Percentiles rank a stretch among this genome's conserved stretches.
phyloP scores from a whole-genome alignment of 2,888 invertebrate species.

The Germaria angustata region DNA sequence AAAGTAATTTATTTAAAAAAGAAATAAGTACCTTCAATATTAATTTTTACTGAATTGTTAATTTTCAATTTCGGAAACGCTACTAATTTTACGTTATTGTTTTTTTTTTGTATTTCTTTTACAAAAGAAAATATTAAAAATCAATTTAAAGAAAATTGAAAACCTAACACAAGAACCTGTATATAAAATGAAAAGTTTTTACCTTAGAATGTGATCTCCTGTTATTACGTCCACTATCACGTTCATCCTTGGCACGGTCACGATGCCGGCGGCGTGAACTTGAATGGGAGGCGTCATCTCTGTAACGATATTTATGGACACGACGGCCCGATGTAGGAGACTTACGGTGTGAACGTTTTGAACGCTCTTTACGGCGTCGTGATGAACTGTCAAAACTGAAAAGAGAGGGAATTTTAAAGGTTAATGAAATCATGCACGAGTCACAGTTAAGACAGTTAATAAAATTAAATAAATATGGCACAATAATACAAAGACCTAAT shows the following conservation, averaged over 20 bases:
- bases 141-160: conserved; percentile 24
- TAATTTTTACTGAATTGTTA: background rate
- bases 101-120: conserved; percentile 15
- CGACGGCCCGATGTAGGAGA: conserved; percentile 89
- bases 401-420: conserved; percentile 57
- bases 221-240: conserved; percentile 76
- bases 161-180: conserved; percentile 69
- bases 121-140: conserved; percentile 5
- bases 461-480: background rate
- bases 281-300: conserved; percentile 79
- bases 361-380: conserved; percentile 90
- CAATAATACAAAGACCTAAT: conserved; percentile 49
- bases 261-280: conserved; percentile 79
- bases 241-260: conserved; percentile 79
- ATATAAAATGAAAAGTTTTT: conserved; percentile 78
- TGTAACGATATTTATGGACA: conserved; percentile 83
- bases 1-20: background rate
- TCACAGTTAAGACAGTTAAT: background rate
- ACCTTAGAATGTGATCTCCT: conserved; percentile 80
- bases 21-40: background rate
- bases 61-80: background rate
- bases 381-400: conserved; percentile 84
- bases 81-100: conserved; percentile 31
- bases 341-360: conserved; percentile 91
- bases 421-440: conserved; percentile 53